A percentile compares a stretch with the other conserved stretches of the same genome.
Evolutionary conservation across 2,797 vertebrate genomes (phyloP).

Genomic region (Megalops cyprinoides): DNA sequence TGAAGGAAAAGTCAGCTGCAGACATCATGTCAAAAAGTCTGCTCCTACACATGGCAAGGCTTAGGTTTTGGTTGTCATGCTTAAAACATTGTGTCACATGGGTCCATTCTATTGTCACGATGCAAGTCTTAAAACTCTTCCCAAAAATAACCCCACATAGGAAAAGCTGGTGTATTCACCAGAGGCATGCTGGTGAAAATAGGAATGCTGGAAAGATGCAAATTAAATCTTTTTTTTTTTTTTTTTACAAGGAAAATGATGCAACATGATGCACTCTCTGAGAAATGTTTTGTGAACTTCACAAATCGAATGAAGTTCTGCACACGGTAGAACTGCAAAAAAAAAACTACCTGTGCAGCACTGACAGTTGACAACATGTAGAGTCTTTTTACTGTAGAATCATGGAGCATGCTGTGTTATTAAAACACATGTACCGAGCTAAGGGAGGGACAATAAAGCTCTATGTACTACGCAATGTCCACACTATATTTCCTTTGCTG

Average conservation of each 20-base stretch:
- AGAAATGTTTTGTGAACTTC: slow-evolving; percentile 23
- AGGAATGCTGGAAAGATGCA: slow-evolving; percentile 19
- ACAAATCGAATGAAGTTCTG: neutral
- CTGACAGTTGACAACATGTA: neutral
- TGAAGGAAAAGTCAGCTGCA: too few species aligned
- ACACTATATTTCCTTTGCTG: neutral
- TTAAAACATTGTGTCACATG: neutral
- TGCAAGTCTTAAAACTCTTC: neutral
- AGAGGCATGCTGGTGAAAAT: slow-evolving; percentile 2
- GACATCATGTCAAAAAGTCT: neutral
- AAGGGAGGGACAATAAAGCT: neutral
- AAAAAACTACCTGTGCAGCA: neutral
- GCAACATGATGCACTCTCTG: slow-evolving; percentile 29
- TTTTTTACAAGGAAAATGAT: slow-evolving; percentile 32
- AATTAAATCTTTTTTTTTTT: slow-evolving; percentile 29
- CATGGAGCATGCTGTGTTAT: neutral
- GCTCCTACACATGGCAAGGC: neutral
- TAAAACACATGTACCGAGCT: neutral
- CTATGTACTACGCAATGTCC: neutral
- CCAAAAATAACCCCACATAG: neutral
- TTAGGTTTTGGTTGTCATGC: neutral
- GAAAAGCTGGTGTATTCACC: slow-evolving; percentile 15
- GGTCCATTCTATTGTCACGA: neutral
- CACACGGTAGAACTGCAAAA: neutral
- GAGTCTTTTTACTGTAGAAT: neutral